Conservation (phyloP, 2,797 vertebrate species). For the Cuculus canorus region DNA sequence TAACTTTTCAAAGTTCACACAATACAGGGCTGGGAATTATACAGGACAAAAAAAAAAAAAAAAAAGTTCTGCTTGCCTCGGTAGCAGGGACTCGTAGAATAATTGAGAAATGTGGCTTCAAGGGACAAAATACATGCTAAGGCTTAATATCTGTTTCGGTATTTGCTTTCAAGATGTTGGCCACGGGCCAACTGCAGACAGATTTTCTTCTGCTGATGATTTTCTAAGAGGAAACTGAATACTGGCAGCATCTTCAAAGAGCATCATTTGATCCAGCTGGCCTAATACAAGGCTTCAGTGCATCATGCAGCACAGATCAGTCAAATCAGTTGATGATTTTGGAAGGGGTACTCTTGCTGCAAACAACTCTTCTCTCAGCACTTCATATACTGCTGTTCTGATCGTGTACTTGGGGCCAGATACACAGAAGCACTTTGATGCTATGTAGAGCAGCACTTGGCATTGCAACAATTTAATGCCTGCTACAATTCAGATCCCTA, state of each 20-base stretch:
- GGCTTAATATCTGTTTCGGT: not conserved
- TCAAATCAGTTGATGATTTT: not conserved
- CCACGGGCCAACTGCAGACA: not conserved
- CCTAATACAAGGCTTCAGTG: not conserved
- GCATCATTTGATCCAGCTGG: slow-evolving; percentile 5
- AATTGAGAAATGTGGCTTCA: not conserved
- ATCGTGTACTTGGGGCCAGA: not conserved
- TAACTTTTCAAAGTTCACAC: not conserved
- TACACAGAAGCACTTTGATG: not conserved
- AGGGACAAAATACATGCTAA: not conserved
- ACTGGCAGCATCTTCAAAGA: slow-evolving; percentile 20
- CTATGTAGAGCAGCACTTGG: not conserved
- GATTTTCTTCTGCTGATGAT: not conserved
- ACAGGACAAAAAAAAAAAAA: not conserved
- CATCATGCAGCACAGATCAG: not conserved
- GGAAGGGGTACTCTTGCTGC: not conserved
- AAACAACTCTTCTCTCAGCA: not conserved
- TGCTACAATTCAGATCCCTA: not conserved
- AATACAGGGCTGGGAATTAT: not conserved
- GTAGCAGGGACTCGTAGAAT: not conserved
- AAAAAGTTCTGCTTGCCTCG: not conserved
- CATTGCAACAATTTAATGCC: not conserved
- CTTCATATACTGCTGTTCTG: not conserved
- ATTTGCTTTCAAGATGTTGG: not conserved
- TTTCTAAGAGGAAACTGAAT: slow-evolving; percentile 12